These are phyloP conservation scores for Diadophis punctatus DNA, from an alignment of 2,113 vertebrate species.

Conservation along the genomic window DNA sequence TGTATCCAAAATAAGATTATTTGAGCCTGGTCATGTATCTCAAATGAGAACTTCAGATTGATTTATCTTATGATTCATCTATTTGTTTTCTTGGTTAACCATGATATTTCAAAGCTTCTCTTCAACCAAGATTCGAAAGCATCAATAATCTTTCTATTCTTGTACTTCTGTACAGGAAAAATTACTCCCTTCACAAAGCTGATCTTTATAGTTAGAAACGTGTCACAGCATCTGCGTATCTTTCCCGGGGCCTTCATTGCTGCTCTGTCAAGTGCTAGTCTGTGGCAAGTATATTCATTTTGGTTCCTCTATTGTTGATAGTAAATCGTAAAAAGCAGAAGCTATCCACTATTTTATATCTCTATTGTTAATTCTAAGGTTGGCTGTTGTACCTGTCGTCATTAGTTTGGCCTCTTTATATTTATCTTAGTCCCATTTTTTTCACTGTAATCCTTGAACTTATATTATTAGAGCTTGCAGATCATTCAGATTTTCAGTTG, in stretches of 20 bases:
- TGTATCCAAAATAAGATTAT: background rate
- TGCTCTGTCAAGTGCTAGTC: background rate
- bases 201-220: background rate
- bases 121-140: background rate
- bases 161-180: background rate
- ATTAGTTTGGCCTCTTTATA: background rate
- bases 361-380: background rate
- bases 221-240: background rate
- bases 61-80: background rate
- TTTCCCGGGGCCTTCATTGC: background rate
- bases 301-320: background rate
- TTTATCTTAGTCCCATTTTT: background rate
- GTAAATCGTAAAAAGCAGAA: background rate
- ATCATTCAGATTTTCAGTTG: background rate
- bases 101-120: background rate
- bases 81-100: background rate
- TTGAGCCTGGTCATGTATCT: background rate
- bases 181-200: background rate
- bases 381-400: background rate
- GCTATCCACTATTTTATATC: background rate
- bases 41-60: background rate
- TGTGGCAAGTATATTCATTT: background rate
- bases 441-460: background rate
- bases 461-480: background rate
- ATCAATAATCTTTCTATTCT: background rate